Evolutionary conservation across 2,797 vertebrate genomes (phyloP), one percentile per base, ranked within the genome.

Genomic region (Limnodromus scolopaceus): DNA sequence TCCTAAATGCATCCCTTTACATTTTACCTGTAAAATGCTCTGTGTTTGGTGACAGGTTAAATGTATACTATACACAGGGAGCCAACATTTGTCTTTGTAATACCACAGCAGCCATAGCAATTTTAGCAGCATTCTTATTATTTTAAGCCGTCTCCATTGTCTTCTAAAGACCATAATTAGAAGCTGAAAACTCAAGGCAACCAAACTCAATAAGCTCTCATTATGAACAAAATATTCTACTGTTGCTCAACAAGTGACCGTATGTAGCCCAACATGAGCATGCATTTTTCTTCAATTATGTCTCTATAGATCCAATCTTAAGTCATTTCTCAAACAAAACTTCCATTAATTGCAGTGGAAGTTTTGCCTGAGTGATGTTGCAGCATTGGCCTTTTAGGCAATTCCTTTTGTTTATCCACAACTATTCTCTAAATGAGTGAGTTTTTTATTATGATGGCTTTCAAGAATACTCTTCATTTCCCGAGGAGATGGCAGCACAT

Each of bases 161-260:
- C 97, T 98, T 97, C 86, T 96, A 97, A 98, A 97, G 92, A 98
- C 96, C 87, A 63, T 95, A 97, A 97, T 98, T 98, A 98, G 95
- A 96, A 97, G 94, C 94, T 92, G 89, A 97, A 98, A 97, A 97
- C 95, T 95, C 96, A 92, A 87, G 51, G 87, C 87, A 97, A 97
- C 88, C 84, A 96, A 97, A 97, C 85, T 95, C 64, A 96, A 79
- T 86, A 96, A 97, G 72, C 45, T 94, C 60, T 94, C 64, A 83
- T 85, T 95, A 97, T 80, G 93, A 97, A 87, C 85, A 95, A 97
- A 96, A 96, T 97, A 96, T 94, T 95, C 70, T 93, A 80, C 78
- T 81, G 58, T 95, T 95, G 66, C 63, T 94, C 96, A 96, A 96
- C 93, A 97, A 97, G 87, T 95, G 95, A 95, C 84, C 71, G 13